Evolutionary conservation across 1,140 invertebrate species (phyloP).

Genomic region (Aplysia californica): DNA sequence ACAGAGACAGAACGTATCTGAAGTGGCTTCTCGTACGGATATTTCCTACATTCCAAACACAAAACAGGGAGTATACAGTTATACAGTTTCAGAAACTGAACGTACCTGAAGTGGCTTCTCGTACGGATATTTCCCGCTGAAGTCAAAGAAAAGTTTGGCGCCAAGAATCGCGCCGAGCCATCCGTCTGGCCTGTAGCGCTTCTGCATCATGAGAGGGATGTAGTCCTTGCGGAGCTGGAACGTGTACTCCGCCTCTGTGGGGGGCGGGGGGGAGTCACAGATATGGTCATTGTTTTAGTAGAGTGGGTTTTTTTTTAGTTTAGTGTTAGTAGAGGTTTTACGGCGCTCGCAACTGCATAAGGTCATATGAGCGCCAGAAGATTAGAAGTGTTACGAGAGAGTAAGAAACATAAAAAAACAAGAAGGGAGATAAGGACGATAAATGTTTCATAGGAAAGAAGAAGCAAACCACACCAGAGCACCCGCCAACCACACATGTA

Average conservation of each 20-base stretch:
- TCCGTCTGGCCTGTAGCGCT: constrained; percentile 57
- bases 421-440: too few relatives aligned
- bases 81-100: not conserved
- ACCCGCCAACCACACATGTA: too few relatives aligned
- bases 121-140: constrained; percentile 57
- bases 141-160: constrained; percentile 62
- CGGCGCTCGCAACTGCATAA: too few relatives aligned
- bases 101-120: constrained; percentile 45
- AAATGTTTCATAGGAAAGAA: too few relatives aligned
- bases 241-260: constrained; percentile 64
- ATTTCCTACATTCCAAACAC: constrained; percentile 31
- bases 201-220: constrained; percentile 62
- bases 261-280: too few relatives aligned
- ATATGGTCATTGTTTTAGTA: too few relatives aligned
- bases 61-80: not conserved
- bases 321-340: too few relatives aligned
- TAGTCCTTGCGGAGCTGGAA: constrained; percentile 59
- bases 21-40: constrained; percentile 53
- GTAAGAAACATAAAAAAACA: too few relatives aligned
- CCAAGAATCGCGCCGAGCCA: constrained; percentile 62
- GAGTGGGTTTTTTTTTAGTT: too few relatives aligned
- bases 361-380: too few relatives aligned
- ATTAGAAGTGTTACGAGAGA: too few relatives aligned
- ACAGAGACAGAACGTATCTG: constrained; percentile 19
- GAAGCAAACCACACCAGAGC: too few relatives aligned